A percentile compares a stretch with the other conserved stretches of the same genome.
These are phyloP conservation scores for Achroia grisella DNA, from an alignment of 1,140 invertebrate genomes.

Conservation along the genomic window DNA sequence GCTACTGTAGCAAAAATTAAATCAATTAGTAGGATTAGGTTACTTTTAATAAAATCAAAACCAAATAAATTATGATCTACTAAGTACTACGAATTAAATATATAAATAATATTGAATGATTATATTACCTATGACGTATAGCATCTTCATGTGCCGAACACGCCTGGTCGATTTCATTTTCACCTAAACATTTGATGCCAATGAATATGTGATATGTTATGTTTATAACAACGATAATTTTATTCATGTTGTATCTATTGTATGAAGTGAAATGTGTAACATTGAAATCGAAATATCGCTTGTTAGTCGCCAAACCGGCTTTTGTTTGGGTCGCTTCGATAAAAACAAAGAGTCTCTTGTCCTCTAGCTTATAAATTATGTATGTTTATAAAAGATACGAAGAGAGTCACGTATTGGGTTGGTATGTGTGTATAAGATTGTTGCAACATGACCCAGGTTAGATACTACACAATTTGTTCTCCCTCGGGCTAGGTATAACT, in stretches of 20 bases:
- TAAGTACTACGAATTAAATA: conserved; percentile 49
- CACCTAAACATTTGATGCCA: conserved; percentile 70
- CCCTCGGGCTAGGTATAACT: no score
- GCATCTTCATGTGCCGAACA: conserved; percentile 70
- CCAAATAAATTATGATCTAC: conserved; percentile 16
- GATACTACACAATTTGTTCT: no score
- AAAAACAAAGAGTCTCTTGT: conserved; percentile 7
- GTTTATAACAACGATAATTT: conserved; percentile 6
- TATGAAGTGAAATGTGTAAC: background rate
- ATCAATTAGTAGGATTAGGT: conserved; percentile 1
- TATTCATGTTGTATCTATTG: background rate
- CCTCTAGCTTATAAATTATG: conserved; percentile 1
- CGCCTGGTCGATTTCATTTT: conserved; percentile 69
- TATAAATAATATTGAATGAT: conserved; percentile 36
- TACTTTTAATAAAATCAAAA: conserved; percentile 2
- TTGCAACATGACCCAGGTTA: no score
- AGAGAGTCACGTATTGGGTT: background rate
- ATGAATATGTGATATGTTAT: conserved; percentile 47
- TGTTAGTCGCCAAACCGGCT: background rate
- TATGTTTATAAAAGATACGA: conserved; percentile 4
- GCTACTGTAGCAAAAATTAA: background rate
- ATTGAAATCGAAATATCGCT: background rate
- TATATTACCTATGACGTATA: conserved; percentile 69
- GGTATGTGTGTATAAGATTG: no score
- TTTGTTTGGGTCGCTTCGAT: conserved; percentile 5